A percentile compares a stretch with the other conserved stretches of the same genome.
Evolutionary conservation across 2,797 vertebrate species (phyloP).

Genomic region (Nyctalus aviator): DNA sequence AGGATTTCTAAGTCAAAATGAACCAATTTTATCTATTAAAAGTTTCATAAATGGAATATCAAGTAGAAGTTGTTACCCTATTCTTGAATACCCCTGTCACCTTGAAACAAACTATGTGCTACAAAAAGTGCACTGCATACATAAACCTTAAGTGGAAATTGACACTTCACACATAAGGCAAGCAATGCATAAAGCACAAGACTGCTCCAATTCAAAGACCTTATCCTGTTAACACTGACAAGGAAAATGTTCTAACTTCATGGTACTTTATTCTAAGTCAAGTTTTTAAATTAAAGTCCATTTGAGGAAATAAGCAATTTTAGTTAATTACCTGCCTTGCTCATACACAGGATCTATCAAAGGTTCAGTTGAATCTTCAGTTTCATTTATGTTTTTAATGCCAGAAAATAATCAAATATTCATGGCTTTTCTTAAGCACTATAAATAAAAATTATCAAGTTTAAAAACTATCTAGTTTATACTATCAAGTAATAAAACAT

Average conservation of each 20-base stretch:
- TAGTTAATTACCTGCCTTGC: constrained; percentile 94
- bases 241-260: neutral
- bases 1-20: constrained; percentile 31
- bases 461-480: constrained; percentile 7
- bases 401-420: constrained; percentile 89
- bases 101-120: constrained; percentile 38
- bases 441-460: constrained; percentile 9
- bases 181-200: neutral
- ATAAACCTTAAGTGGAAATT: neutral
- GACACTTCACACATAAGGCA: neutral
- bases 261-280: neutral
- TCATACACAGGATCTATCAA: constrained; percentile 98
- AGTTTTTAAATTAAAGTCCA: neutral
- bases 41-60: neutral
- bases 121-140: neutral
- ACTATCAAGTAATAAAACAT: constrained; percentile 20
- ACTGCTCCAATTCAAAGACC: neutral
- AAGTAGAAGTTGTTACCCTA: constrained; percentile 46
- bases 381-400: constrained; percentile 99
- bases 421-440: constrained; percentile 54
- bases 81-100: neutral
- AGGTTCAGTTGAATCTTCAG: constrained; percentile 96
- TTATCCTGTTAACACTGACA: neutral
- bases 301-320: neutral
- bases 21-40: constrained; percentile 14